Evolutionary conservation across 2,888 invertebrate genomes (phyloP).

Genomic region (Helleia helle): DNA sequence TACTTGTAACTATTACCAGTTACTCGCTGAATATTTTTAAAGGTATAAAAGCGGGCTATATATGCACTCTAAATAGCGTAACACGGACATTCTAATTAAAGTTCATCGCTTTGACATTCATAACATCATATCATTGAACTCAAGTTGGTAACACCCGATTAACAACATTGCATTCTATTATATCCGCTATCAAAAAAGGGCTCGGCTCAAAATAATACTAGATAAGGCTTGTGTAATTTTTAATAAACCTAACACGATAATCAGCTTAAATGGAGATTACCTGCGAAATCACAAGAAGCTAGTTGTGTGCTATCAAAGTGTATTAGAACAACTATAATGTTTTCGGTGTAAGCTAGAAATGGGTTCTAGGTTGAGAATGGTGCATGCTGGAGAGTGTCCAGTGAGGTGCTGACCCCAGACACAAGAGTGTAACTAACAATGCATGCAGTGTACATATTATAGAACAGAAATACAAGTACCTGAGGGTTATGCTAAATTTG

Average conservation of each 20-base stretch:
- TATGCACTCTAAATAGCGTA: conserved; percentile 69
- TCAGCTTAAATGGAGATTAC: conserved; percentile 49
- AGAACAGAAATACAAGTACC: conserved; percentile 48
- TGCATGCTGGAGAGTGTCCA: conserved; percentile 64
- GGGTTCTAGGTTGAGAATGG: conserved; percentile 72
- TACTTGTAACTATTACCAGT: conserved; percentile 58
- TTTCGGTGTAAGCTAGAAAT: conserved; percentile 69
- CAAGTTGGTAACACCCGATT: conserved; percentile 61
- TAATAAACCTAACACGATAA: conserved; percentile 58
- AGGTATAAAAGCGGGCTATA: conserved; percentile 41
- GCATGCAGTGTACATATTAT: conserved; percentile 73
- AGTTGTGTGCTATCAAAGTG: conserved; percentile 41
- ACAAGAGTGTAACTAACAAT: conserved; percentile 73
- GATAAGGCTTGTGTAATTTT: conserved; percentile 59
- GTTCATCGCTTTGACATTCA: conserved; percentile 74
- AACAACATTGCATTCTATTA: conserved; percentile 59
- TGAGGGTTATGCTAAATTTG: conserved; percentile 59
- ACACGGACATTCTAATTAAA: conserved; percentile 71
- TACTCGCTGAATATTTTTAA: conserved; percentile 41
- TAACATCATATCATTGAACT: conserved; percentile 64
- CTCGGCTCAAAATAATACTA: conserved; percentile 52
- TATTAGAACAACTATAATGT: conserved; percentile 46
- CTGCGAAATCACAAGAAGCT: conserved; percentile 33
- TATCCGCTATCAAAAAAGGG: conserved; percentile 63
- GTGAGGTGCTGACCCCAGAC: conserved; percentile 62